Percentiles rank a stretch among this genome's conserved stretches.
Conservation (phyloP, 2,888 invertebrate species). For the Gari tellinella region DNA sequence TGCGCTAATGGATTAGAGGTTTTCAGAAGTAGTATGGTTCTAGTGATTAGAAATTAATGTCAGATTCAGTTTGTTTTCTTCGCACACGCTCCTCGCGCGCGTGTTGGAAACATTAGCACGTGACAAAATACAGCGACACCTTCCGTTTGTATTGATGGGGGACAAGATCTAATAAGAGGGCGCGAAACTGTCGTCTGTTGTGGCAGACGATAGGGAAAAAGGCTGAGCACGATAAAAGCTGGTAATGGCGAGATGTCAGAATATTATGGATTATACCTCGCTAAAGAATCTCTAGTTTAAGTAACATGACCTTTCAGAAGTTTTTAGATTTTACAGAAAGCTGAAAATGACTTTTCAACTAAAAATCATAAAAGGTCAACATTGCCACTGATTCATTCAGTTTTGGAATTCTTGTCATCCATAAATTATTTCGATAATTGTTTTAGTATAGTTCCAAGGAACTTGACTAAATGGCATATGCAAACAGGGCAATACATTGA, state of each 20-base stretch:
- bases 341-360: too few species aligned
- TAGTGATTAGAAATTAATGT: conserved; percentile 54
- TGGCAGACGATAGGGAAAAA: conserved; percentile 26
- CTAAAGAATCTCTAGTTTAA: not conserved
- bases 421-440: too few species aligned
- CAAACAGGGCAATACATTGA: too few species aligned
- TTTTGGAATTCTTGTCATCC: too few species aligned
- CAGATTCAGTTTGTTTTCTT: conserved; percentile 44
- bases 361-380: too few species aligned
- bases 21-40: conserved; percentile 23
- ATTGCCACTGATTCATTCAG: too few species aligned
- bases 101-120: conserved; percentile 54
- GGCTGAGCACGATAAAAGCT: conserved; percentile 32
- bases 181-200: conserved; percentile 22
- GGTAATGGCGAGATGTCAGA: conserved; percentile 32
- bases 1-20: conserved; percentile 38
- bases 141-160: conserved; percentile 51
- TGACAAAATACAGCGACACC: conserved; percentile 53
- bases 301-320: too few species aligned
- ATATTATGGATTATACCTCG: conserved; percentile 19
- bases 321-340: too few species aligned
- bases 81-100: conserved; percentile 54
- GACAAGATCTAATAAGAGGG: conserved; percentile 45
- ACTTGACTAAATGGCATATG: too few species aligned
- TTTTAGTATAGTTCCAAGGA: too few species aligned